Conservation (phyloP, 2,797 vertebrate genomes). For the Zenarchopterus dispar region DNA sequence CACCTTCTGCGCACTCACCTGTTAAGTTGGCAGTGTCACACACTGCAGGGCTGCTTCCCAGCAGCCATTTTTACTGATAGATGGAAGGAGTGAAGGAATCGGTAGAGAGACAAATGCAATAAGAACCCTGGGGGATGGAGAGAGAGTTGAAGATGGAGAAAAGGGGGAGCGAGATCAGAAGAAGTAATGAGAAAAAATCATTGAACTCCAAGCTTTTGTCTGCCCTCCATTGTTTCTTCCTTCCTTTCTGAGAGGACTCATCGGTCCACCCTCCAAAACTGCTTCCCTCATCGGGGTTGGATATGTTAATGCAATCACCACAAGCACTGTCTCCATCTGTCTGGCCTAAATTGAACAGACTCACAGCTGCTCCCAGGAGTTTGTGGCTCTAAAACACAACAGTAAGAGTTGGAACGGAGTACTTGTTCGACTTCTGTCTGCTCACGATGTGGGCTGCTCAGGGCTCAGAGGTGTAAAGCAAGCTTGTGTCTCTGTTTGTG, state of each 20-base stretch:
- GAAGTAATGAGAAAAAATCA: conserved; percentile 57
- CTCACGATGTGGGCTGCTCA: conserved; percentile 11
- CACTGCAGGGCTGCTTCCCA: conserved; percentile 41
- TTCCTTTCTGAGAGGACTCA: conserved; percentile 29
- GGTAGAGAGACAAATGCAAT: conserved; percentile 11
- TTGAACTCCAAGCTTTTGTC: conserved; percentile 54
- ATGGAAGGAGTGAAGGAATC: conserved; percentile 5
- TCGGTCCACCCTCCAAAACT: conserved; percentile 48
- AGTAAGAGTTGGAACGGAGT: conserved; percentile 45
- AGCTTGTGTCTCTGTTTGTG: conserved; percentile 9
- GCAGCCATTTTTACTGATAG: conserved; percentile 35
- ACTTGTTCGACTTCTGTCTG: conserved; percentile 34
- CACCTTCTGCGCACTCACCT: conserved; percentile 63
- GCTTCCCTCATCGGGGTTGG: conserved; percentile 53
- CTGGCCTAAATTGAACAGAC: conserved; percentile 79
- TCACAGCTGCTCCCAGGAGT: conserved; percentile 72
- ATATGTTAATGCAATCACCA: conserved; percentile 83
- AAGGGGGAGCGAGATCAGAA: conserved; percentile 16
- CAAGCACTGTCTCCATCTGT: conserved; percentile 80
- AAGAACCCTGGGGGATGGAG: conserved; percentile 19
- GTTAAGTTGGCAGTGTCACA: conserved; percentile 41
- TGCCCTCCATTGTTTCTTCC: conserved; percentile 55
- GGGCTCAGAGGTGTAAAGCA: conserved; percentile 8
- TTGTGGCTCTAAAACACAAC: conserved; percentile 58
- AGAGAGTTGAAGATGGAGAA: conserved; percentile 4